Percentiles rank a stretch among this genome's conserved stretches.
phyloP scores from a whole-genome alignment of 2,113 vertebrate species.

The Mastomys coucha region DNA sequence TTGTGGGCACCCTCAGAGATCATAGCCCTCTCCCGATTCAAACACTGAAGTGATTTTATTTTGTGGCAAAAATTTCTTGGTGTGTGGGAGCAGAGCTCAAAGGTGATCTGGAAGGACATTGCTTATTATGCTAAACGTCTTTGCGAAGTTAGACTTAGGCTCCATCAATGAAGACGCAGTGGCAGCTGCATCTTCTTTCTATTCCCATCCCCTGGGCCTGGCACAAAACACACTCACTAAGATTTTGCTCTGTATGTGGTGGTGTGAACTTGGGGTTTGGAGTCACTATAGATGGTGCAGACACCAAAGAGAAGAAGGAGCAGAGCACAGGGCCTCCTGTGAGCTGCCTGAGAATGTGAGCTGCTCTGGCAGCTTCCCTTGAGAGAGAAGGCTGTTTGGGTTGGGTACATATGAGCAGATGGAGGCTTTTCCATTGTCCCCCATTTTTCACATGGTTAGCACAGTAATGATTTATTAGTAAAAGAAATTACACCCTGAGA shows the following conservation, averaged over 20 bases:
- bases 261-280: not conserved
- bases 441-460: not conserved
- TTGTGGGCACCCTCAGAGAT: not conserved
- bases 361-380: not conserved
- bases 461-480: conserved; percentile 71
- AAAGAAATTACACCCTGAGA: conserved; percentile 42
- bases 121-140: not conserved
- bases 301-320: not conserved
- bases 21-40: not conserved
- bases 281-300: not conserved
- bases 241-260: not conserved
- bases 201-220: not conserved
- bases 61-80: conserved; percentile 9
- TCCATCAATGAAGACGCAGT: not conserved
- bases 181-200: too few relatives aligned
- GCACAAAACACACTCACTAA: not conserved
- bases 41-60: conserved; percentile 40
- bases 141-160: not conserved
- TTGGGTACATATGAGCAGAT: not conserved
- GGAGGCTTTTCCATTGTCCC: not conserved
- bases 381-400: not conserved
- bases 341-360: not conserved
- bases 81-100: not conserved
- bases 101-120: not conserved
- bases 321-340: not conserved